These are phyloP conservation scores for Arvicanthis niloticus DNA, from an alignment of 2,113 vertebrate species.

Conservation along the genomic window DNA sequence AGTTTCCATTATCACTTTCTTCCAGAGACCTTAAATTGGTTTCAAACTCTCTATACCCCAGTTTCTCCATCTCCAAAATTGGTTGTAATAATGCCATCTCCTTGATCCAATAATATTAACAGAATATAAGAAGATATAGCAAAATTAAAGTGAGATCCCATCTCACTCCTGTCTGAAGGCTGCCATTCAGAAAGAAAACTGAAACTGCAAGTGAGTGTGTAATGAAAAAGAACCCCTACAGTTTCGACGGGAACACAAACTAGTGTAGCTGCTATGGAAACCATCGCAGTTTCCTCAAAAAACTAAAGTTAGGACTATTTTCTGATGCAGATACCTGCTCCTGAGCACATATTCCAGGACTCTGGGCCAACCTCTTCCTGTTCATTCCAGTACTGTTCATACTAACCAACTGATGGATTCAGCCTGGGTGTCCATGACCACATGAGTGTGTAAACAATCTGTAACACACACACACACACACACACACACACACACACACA, in stretches of 20 bases:
- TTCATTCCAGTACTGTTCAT: not conserved
- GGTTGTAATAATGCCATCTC: not conserved
- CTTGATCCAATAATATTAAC: not conserved
- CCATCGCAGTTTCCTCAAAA: not conserved
- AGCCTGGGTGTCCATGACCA: not conserved
- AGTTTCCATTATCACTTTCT: not conserved
- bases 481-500: not conserved
- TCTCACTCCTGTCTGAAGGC: not conserved
- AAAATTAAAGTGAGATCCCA: not conserved
- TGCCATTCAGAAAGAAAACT: not conserved
- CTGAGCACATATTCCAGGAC: not conserved
- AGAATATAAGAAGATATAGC: not conserved
- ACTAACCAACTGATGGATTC: not conserved
- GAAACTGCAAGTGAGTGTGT: not conserved
- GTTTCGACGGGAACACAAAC: not conserved
- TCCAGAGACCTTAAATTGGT: not conserved
- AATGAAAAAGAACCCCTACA: not conserved
- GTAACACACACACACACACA: not conserved
- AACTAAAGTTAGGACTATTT: not conserved
- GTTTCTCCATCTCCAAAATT: not conserved
- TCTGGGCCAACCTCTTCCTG: not conserved
- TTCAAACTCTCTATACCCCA: not conserved
- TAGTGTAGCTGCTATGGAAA: not conserved
- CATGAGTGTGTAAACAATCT: not conserved
- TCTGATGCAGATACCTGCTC: not conserved